Base-by-base conservation (phyloP, 2,888 invertebrate species). In the Ceramica pisi region DNA sequence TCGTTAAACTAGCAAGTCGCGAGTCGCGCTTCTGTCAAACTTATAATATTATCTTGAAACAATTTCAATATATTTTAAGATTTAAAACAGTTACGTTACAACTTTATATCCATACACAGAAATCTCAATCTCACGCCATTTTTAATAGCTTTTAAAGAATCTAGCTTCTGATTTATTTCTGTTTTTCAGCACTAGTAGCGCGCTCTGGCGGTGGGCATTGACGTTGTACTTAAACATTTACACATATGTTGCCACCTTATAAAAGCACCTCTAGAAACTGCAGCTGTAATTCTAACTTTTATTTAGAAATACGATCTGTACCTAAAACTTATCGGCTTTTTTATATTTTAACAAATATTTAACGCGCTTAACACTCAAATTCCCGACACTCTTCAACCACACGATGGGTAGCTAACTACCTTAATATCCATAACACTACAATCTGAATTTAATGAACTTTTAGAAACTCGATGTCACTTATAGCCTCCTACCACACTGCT, bases 241-340 rank as follows among this genome's bases (percentile, higher is more conserved):
- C 35, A 62, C 53, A 71, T 76, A 68, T 8, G 57, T 80, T 78
- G 70, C 79, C 81, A 81, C 78, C 80, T 68, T 75, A 72, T 31
- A 75, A 62, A 84, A 84, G 84, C 84, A 86, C 86, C 83, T 77
- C 67, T 78, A 76, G 26, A 46, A 19, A 68, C 61, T 73, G 67
- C 70, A 74, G 65, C 70, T 73, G 68, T 68, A 76, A 71, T 72
- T 74, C 62, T 75, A 78, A 63, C 14, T 56, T 73, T 67, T 31
- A 76, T 71, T 71, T 64, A 75, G 65, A 82, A 56, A 65, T 77
- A 76, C 50, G 50, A 59, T 55, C 50, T 44, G 60, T 61, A 68
- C 55, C 41, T 57, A 69, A 51, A 23, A 62, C 62, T 19, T 38
- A 44, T 53, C 69, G 51, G 31, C 31, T 57, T 71, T 31, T 21